phyloP scores from a whole-genome alignment of 2,797 vertebrate genomes.

The Hemitrygon akajei region DNA sequence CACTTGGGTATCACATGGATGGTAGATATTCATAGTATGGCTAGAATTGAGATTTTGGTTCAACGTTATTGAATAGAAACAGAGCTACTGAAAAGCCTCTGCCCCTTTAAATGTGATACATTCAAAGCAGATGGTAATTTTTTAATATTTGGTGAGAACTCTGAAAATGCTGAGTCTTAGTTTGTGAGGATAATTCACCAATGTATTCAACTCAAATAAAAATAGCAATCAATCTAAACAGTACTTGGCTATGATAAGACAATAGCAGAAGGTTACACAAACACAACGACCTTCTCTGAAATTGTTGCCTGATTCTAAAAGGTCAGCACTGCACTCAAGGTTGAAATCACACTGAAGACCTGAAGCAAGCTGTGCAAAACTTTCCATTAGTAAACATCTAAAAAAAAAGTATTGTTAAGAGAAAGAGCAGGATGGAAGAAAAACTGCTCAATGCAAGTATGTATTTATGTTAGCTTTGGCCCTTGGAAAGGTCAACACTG shows the following conservation, averaged over 20 bases:
- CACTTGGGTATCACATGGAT: neutral
- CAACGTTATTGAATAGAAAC: neutral
- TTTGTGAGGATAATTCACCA: neutral
- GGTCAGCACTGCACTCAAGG: neutral
- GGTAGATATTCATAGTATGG: neutral
- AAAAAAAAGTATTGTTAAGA: conserved; percentile 1
- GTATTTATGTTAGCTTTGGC: neutral
- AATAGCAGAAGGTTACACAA: neutral
- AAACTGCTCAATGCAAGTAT: neutral
- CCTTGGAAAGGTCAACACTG: neutral
- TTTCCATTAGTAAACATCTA: neutral
- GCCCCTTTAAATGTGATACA: neutral
- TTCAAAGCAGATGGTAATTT: neutral
- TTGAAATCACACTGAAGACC: conserved; percentile 2
- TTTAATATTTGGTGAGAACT: neutral
- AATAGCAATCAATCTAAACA: neutral
- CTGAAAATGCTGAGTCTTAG: neutral
- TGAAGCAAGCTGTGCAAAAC: conserved; percentile 14
- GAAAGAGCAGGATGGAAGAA: neutral
- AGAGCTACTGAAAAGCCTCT: too few relatives aligned
- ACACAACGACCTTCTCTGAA: neutral
- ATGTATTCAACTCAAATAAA: neutral
- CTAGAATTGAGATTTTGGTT: neutral
- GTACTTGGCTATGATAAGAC: neutral
- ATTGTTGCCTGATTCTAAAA: neutral